Evolutionary conservation across 2,797 vertebrate genomes (phyloP).

Genomic region (Bryconaethiops microstoma): DNA sequence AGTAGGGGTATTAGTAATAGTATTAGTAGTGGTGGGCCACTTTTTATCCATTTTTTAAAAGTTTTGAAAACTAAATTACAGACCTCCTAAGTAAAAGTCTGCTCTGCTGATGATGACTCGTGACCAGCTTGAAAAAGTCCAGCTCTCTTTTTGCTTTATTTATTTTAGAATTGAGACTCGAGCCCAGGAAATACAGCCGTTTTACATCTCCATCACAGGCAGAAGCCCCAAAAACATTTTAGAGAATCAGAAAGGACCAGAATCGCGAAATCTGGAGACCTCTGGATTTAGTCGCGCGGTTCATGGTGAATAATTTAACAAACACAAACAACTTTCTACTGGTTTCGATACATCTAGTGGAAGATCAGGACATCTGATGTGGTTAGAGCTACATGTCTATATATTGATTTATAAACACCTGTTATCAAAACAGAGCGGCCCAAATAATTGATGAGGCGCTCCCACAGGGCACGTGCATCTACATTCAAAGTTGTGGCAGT

Average conservation of each 20-base stretch:
- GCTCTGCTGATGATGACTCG: not conserved
- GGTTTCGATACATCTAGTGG: slow-evolving; percentile 70
- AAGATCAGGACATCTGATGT: slow-evolving; percentile 79
- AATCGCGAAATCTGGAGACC: slow-evolving; percentile 1
- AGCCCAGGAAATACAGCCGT: not conserved
- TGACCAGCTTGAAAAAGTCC: too few relatives aligned
- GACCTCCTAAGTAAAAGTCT: not conserved
- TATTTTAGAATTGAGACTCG: not conserved
- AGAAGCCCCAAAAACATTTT: not conserved
- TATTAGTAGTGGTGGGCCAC: too few relatives aligned
- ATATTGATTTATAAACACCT: slow-evolving; percentile 79
- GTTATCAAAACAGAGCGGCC: slow-evolving; percentile 75
- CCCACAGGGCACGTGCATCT: slow-evolving; percentile 71
- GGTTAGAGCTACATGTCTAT: slow-evolving; percentile 70
- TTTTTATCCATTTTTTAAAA: not conserved
- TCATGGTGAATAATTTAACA: slow-evolving; percentile 68
- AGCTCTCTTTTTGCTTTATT: not conserved
- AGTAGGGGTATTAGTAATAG: too few relatives aligned
- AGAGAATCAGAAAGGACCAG: not conserved
- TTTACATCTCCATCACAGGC: not conserved
- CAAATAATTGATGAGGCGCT: slow-evolving; percentile 76
- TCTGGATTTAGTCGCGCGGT: slow-evolving; percentile 47
- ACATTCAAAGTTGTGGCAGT: slow-evolving; percentile 66
- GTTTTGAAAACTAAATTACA: not conserved
- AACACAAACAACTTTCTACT: slow-evolving; percentile 64